phyloP scores from a whole-genome alignment of 2,797 vertebrate genomes.

The Acanthopagrus latus region DNA sequence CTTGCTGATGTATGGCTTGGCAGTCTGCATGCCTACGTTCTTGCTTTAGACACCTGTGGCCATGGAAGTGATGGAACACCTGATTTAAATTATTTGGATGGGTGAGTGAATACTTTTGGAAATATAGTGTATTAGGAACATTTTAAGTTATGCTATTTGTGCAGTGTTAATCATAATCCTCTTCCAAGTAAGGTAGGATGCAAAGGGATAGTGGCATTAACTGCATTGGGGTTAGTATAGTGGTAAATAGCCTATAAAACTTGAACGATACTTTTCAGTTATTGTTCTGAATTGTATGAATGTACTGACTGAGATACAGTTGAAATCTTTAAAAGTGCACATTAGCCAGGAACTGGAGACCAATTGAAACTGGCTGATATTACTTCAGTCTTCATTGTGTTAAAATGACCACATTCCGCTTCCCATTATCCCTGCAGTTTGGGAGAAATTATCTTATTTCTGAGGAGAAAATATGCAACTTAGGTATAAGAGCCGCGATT shows the following conservation, averaged over 20 bases:
- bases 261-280: conserved; percentile 13
- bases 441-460: conserved; percentile 34
- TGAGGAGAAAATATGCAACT: conserved; percentile 46
- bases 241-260: conserved; percentile 12
- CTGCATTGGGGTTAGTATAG: not conserved
- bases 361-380: conserved; percentile 44
- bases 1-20: no score
- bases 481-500: conserved; percentile 34
- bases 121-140: no score
- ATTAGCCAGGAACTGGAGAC: conserved; percentile 31
- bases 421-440: conserved; percentile 38
- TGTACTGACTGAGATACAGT: conserved; percentile 20
- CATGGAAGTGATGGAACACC: no score
- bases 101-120: no score
- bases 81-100: no score
- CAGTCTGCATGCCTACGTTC: no score
- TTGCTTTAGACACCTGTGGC: no score
- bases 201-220: not conserved
- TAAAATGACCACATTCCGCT: conserved; percentile 54
- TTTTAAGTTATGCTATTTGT: not conserved
- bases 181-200: not conserved
- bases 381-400: conserved; percentile 39
- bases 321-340: conserved; percentile 35
- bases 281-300: conserved; percentile 32
- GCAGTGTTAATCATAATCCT: not conserved